Percentiles rank a stretch among this genome's conserved stretches.
Evolutionary conservation across 1,140 invertebrate species (phyloP).

Genomic region (Palaemon carinicauda): DNA sequence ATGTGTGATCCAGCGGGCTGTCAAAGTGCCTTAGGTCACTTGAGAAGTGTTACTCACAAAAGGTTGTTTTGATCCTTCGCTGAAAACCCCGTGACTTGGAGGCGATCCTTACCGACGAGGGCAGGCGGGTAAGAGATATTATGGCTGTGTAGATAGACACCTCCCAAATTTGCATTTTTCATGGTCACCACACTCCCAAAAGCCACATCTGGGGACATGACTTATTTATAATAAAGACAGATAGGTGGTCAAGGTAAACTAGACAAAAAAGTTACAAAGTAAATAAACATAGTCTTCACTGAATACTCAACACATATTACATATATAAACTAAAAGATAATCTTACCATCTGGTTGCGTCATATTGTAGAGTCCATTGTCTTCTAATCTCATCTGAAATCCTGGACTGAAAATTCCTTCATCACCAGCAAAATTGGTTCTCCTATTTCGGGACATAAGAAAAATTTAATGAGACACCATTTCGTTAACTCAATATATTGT

Average conservation of each 20-base stretch:
- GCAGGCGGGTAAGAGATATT: constrained; percentile 65
- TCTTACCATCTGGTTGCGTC: constrained; percentile 66
- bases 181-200: constrained; percentile 65
- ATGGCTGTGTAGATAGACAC: constrained; percentile 66
- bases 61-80: constrained; percentile 66
- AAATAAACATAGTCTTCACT: too few relatives aligned
- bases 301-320: too few relatives aligned
- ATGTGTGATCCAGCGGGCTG: too few relatives aligned
- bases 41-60: constrained; percentile 61
- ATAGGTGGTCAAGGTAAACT: not conserved
- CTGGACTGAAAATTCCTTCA: constrained; percentile 69
- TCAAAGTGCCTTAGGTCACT: too few relatives aligned
- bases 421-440: constrained; percentile 12
- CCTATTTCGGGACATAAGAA: not conserved
- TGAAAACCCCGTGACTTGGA: constrained; percentile 65
- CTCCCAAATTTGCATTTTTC: constrained; percentile 64
- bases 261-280: not conserved
- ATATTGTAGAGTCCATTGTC: constrained; percentile 68
- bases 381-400: constrained; percentile 68
- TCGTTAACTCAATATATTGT: too few relatives aligned
- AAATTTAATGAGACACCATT: not conserved
- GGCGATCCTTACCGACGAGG: constrained; percentile 61
- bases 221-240: not conserved
- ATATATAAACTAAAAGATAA: not conserved
- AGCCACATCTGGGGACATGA: constrained; percentile 62